Percentiles rank a stretch among this genome's conserved stretches.
Evolutionary conservation across 2,888 invertebrate species (phyloP).

Genomic region (Leptopterna dolabrata): DNA sequence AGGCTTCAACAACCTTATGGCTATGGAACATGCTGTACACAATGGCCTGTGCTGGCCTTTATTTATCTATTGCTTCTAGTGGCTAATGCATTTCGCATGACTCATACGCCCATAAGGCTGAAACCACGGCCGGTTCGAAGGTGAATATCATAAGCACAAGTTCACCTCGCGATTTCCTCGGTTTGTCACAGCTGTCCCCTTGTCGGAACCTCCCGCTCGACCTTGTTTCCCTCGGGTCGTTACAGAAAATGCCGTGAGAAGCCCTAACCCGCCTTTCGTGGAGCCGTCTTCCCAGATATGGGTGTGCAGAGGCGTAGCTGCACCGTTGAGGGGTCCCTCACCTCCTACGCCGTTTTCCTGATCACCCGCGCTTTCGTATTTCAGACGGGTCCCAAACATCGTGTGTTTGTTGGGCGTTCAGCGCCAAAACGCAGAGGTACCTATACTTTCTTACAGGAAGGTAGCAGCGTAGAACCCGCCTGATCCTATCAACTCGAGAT

Average conservation of each 20-base stretch:
- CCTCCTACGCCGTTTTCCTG: slow-evolving; percentile 18
- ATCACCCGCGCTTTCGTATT: slow-evolving; percentile 21
- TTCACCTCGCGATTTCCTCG: not conserved
- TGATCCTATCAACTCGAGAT: no score
- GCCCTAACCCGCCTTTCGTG: not conserved
- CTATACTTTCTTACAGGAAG: no score
- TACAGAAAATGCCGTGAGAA: slow-evolving; percentile 1
- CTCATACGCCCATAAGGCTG: not conserved
- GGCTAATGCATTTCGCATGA: not conserved
- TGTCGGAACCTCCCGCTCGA: not conserved
- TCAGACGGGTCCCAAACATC: not conserved
- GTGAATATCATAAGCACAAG: not conserved
- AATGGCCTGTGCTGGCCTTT: no score
- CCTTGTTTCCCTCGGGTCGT: not conserved
- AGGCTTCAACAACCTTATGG: no score
- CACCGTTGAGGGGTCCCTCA: slow-evolving; percentile 2
- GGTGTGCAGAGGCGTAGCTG: slow-evolving; percentile 24
- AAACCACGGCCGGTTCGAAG: not conserved
- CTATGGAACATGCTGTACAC: no score
- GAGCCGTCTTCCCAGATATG: slow-evolving; percentile 29
- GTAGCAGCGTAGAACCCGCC: no score
- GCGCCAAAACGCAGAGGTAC: no score
- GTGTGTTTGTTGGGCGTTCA: no score
- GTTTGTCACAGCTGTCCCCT: not conserved
- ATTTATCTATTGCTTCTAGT: no score